These are phyloP conservation scores for Mesodorylaimus sp. DNA, from an alignment of 2,888 invertebrate genomes.

Conservation along the genomic window DNA sequence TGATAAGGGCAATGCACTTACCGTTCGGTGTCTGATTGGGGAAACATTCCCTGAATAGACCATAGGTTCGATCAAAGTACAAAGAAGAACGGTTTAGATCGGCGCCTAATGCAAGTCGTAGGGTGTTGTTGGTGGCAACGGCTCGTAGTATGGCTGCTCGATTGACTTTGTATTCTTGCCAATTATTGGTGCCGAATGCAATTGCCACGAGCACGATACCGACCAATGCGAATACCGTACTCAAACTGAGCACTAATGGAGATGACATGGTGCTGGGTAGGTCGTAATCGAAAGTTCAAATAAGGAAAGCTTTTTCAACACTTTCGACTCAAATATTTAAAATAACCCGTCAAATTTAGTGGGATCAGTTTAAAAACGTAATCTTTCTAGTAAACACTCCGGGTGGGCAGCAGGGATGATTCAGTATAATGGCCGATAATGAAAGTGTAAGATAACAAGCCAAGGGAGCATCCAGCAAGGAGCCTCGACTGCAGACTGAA, in stretches of 20 bases:
- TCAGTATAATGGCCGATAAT: too few relatives aligned
- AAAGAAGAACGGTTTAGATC: conserved; percentile 33
- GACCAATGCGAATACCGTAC: conserved; percentile 83
- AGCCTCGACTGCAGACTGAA: too few relatives aligned
- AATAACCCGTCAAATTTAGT: too few relatives aligned
- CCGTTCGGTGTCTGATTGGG: conserved; percentile 61
- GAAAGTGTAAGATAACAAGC: too few relatives aligned
- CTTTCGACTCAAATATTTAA: too few relatives aligned
- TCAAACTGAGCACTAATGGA: conserved; percentile 78
- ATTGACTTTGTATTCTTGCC: conserved; percentile 81
- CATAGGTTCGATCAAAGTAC: conserved; percentile 76
- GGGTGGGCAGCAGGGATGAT: too few relatives aligned
- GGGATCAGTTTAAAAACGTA: too few relatives aligned
- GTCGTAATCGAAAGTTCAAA: too few relatives aligned
- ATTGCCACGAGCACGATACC: conserved; percentile 78
- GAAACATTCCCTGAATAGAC: conserved; percentile 79
- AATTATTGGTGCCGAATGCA: conserved; percentile 88
- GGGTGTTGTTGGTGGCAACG: conserved; percentile 4
- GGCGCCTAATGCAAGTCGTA: background rate
- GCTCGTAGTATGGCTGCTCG: conserved; percentile 38
- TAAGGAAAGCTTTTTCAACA: too few relatives aligned
- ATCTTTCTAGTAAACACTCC: too few relatives aligned
- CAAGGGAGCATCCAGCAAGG: too few relatives aligned
- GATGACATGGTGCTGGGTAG: too few relatives aligned
- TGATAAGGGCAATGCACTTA: conserved; percentile 11